Conservation (phyloP, 1,140 invertebrate genomes). For the Mylabris phalerata region DNA sequence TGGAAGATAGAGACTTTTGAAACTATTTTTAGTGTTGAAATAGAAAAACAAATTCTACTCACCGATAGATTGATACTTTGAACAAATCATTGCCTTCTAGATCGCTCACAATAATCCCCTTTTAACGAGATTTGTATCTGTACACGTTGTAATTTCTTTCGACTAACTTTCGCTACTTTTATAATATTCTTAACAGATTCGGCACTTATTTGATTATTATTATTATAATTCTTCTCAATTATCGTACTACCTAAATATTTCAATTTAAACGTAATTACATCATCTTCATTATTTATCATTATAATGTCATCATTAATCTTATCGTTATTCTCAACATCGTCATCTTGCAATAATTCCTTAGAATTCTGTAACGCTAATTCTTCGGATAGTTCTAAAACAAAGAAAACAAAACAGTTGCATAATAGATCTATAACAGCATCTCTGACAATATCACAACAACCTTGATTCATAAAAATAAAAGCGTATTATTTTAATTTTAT, state of each 20-base stretch:
- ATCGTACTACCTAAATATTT: conserved; percentile 60
- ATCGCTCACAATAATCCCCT: conserved; percentile 66
- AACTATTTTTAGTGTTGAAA: too few species aligned
- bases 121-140: conserved; percentile 63
- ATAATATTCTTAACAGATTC: conserved; percentile 66
- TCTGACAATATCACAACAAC: too few species aligned
- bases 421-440: too few species aligned
- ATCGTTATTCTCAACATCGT: conserved; percentile 44
- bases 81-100: conserved; percentile 61
- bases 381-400: conserved; percentile 65
- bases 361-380: conserved; percentile 67
- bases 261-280: conserved; percentile 57
- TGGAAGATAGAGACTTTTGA: too few species aligned
- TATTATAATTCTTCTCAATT: conserved; percentile 53
- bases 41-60: conserved; percentile 10
- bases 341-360: conserved; percentile 35
- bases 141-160: conserved; percentile 66
- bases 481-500: neutral
- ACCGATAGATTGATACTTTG: conserved; percentile 81
- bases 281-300: conserved; percentile 50
- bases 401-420: conserved; percentile 3
- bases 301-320: conserved; percentile 8
- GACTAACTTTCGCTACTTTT: conserved; percentile 55
- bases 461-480: neutral
- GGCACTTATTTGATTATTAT: conserved; percentile 51